Conservation (phyloP, 2,113 vertebrate species). For the Etheostoma cragini region DNA sequence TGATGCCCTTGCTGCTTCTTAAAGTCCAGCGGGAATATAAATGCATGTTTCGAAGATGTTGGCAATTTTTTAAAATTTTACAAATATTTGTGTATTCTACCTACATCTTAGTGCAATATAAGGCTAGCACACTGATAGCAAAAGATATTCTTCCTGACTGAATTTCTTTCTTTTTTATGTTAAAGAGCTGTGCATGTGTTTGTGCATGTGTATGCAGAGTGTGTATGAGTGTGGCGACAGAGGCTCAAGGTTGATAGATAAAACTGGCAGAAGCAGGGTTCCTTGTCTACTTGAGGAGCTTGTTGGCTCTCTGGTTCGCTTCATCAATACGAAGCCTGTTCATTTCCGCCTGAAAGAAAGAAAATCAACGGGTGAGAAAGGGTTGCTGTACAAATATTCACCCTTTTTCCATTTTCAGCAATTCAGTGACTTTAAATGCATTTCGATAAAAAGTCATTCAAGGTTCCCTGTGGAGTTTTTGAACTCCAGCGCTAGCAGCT, state of each 20-base stretch:
- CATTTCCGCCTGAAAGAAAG: constrained; percentile 89
- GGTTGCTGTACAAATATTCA: neutral
- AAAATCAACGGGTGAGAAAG: neutral
- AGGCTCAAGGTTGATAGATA: constrained; percentile 47
- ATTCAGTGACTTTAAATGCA: neutral
- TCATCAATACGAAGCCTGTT: constrained; percentile 92
- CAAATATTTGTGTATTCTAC: constrained; percentile 5
- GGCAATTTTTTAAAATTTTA: constrained; percentile 12
- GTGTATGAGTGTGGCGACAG: constrained; percentile 10
- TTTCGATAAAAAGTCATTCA: neutral
- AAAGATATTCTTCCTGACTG: constrained; percentile 25
- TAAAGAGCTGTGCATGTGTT: constrained; percentile 1
- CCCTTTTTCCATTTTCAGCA: neutral
- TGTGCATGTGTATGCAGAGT: neutral
- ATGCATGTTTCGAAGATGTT: neutral
- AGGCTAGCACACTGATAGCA: constrained; percentile 25
- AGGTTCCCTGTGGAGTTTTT: neutral
- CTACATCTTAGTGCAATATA: constrained; percentile 31
- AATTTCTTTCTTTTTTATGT: constrained; percentile 7
- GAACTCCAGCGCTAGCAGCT: neutral
- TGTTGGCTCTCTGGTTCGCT: constrained; percentile 94
- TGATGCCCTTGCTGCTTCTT: constrained; percentile 32
- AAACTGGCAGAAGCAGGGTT: constrained; percentile 55
- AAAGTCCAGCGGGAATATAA: constrained; percentile 40
- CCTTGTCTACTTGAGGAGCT: constrained; percentile 87